Evolutionary conservation across 2,797 vertebrate species (phyloP).

Genomic region (Anas georgica): DNA sequence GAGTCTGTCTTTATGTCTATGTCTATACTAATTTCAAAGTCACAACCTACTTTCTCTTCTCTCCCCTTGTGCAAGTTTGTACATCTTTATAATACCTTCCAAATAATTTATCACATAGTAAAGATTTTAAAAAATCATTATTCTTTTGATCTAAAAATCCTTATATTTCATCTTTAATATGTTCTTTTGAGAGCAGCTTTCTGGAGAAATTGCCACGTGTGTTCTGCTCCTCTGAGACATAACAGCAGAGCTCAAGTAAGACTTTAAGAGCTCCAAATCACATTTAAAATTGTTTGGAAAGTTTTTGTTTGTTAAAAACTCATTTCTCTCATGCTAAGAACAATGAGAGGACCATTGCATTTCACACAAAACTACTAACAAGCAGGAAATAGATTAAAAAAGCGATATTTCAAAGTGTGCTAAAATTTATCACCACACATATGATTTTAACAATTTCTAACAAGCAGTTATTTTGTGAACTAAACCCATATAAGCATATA

Average conservation of each 20-base stretch:
- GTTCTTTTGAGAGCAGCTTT: constrained; percentile 77
- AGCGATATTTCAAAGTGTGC: constrained; percentile 8
- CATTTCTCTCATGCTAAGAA: constrained; percentile 40
- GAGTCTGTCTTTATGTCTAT: not conserved
- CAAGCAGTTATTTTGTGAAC: not conserved
- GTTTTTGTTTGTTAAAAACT: constrained; percentile 40
- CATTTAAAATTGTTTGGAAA: constrained; percentile 52
- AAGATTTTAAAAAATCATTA: constrained; percentile 83
- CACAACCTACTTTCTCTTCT: constrained; percentile 58
- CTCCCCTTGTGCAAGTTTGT: constrained; percentile 72
- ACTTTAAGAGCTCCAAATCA: constrained; percentile 64
- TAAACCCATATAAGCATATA: constrained; percentile 7
- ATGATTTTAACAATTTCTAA: not conserved
- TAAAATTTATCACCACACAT: constrained; percentile 35
- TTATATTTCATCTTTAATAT: constrained; percentile 84
- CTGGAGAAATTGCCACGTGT: constrained; percentile 75
- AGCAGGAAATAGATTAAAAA: not conserved
- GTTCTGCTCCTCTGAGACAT: constrained; percentile 75
- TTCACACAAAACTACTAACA: not conserved
- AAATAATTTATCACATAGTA: constrained; percentile 83
- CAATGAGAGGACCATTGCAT: constrained; percentile 9
- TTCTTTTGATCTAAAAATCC: constrained; percentile 85
- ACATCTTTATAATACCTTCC: constrained; percentile 78
- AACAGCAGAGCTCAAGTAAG: constrained; percentile 61
- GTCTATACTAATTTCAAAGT: constrained; percentile 76